Conservation (phyloP, 2,888 invertebrate genomes). For the Microchrysa polita region DNA sequence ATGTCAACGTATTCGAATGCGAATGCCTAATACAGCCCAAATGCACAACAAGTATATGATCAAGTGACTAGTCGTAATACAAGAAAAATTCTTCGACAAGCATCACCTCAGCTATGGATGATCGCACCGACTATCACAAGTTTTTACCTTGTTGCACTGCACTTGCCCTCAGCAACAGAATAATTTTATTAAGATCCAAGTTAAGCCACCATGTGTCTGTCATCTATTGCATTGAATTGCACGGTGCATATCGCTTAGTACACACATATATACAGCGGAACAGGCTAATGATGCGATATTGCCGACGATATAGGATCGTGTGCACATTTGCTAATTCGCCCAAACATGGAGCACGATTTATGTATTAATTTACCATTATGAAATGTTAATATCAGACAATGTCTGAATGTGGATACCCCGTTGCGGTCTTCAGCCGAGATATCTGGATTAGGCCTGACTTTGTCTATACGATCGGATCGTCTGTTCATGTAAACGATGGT, state of each 20-base stretch:
- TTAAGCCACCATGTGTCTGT: constrained; percentile 35
- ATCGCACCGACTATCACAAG: constrained; percentile 42
- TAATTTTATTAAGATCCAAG: no score
- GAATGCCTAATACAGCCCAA: constrained; percentile 42
- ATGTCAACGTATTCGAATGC: constrained; percentile 31
- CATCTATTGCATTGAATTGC: neutral
- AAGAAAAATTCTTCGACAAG: constrained; percentile 34
- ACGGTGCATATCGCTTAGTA: neutral
- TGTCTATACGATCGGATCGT: constrained; percentile 6
- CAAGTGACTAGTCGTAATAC: constrained; percentile 24
- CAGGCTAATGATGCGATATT: constrained; percentile 31
- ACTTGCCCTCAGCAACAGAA: no score
- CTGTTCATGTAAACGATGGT: constrained; percentile 32
- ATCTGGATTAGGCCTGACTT: constrained; percentile 33
- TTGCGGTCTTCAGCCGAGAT: constrained; percentile 20
- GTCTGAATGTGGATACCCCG: constrained; percentile 14
- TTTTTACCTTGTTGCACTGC: constrained; percentile 10
- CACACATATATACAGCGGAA: no score
- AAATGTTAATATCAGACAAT: constrained; percentile 46
- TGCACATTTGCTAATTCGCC: constrained; percentile 39
- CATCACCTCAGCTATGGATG: constrained; percentile 31
- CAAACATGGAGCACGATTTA: constrained; percentile 55
- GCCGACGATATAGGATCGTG: constrained; percentile 39
- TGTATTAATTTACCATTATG: constrained; percentile 61
- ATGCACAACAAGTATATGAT: neutral